phyloP scores from a whole-genome alignment of 1,140 invertebrate species.

The Idris sp. region DNA sequence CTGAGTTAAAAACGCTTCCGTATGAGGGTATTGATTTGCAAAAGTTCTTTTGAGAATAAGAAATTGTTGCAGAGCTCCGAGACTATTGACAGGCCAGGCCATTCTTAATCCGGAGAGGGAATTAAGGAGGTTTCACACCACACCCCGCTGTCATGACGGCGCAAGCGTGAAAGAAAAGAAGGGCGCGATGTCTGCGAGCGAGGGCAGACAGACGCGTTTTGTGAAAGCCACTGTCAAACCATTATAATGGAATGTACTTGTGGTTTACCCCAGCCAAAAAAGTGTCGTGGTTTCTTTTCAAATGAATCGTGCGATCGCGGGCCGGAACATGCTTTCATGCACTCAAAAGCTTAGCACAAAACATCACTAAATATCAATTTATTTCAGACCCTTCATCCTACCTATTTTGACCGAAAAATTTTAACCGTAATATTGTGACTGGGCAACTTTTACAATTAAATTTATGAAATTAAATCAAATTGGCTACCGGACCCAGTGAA shows the following conservation, averaged over 20 bases:
- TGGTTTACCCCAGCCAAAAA: slow-evolving; percentile 46
- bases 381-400: slow-evolving; percentile 36
- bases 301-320: slow-evolving; percentile 42
- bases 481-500: too few species aligned
- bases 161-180: slow-evolving; percentile 60
- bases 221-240: slow-evolving; percentile 59
- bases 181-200: slow-evolving; percentile 58
- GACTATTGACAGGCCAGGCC: slow-evolving; percentile 57
- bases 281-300: slow-evolving; percentile 47
- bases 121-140: slow-evolving; percentile 60
- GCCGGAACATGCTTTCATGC: slow-evolving; percentile 44
- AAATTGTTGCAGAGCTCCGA: slow-evolving; percentile 26
- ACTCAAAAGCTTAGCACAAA: slow-evolving; percentile 30
- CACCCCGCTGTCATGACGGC: slow-evolving; percentile 59
- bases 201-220: slow-evolving; percentile 59
- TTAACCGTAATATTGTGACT: too few species aligned
- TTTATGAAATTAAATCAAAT: too few species aligned
- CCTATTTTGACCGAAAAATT: too few species aligned
- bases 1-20: slow-evolving; percentile 43
- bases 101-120: slow-evolving; percentile 57
- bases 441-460: too few species aligned
- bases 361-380: slow-evolving; percentile 54
- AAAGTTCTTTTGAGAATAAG: slow-evolving; percentile 47
- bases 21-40: slow-evolving; percentile 54
- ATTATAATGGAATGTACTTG: slow-evolving; percentile 59